A percentile compares a stretch with the other conserved stretches of the same genome.
Evolutionary conservation across 2,113 vertebrate genomes (phyloP).

Genomic region (Xyliphius kryptos): DNA sequence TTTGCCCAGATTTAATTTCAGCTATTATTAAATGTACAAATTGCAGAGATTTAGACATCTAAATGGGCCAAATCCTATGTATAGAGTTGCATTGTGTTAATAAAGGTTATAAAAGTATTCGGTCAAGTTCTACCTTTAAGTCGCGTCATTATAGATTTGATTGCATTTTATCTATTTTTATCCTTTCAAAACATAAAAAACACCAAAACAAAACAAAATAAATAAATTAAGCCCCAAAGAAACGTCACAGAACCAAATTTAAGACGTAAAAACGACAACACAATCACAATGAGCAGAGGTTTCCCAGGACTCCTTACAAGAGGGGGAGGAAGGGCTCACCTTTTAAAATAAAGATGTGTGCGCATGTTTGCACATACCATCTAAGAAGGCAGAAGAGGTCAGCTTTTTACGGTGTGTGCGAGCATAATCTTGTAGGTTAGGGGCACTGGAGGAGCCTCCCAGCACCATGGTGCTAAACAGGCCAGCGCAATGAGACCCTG

Average conservation of each 20-base stretch:
- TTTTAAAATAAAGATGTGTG: conserved; percentile 61
- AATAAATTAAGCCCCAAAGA: conserved; percentile 8
- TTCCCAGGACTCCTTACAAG: conserved; percentile 53
- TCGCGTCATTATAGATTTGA: no score
- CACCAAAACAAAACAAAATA: not conserved
- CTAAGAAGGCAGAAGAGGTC: conserved; percentile 86
- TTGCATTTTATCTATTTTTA: no score
- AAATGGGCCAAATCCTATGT: no score
- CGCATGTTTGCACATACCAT: conserved; percentile 87
- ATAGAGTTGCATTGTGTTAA: no score
- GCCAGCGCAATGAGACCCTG: conserved; percentile 89
- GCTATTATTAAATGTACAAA: no score
- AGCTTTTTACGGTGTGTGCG: conserved; percentile 93
- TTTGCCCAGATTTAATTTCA: no score
- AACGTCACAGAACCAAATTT: not conserved
- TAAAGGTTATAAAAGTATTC: no score
- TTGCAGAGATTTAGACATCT: no score
- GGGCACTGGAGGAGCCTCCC: conserved; percentile 88
- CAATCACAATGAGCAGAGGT: conserved; percentile 15
- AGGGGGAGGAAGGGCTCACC: conserved; percentile 42
- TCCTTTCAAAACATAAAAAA: not conserved
- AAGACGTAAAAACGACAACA: not conserved
- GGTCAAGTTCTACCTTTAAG: no score
- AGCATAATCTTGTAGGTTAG: conserved; percentile 95
- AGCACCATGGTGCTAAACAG: conserved; percentile 92